phyloP scores from a whole-genome alignment of 2,113 vertebrate species.

The Xiphophorus maculatus region DNA sequence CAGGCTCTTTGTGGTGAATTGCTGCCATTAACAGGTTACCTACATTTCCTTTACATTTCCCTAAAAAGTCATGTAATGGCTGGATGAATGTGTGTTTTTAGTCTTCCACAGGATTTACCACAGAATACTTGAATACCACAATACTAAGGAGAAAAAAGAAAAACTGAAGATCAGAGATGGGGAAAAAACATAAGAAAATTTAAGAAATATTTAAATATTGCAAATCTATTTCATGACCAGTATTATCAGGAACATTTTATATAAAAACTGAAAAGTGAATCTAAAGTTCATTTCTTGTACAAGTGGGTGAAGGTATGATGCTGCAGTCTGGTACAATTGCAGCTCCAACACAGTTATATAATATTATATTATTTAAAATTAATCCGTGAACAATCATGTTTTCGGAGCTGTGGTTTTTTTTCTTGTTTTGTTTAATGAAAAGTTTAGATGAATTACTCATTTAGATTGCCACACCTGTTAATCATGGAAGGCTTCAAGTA shows the following conservation, averaged over 20 bases:
- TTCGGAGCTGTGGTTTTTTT: background rate
- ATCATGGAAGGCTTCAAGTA: no score
- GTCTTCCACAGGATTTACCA: background rate
- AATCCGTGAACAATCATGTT: background rate
- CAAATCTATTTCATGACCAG: no score
- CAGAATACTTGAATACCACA: background rate
- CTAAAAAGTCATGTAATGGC: slow-evolving; percentile 7
- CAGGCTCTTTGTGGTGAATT: slow-evolving; percentile 9
- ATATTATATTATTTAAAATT: background rate
- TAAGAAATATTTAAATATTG: no score
- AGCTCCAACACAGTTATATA: background rate
- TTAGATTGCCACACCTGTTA: no score
- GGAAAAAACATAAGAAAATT: no score
- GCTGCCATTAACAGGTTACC: slow-evolving; percentile 7
- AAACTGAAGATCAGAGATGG: slow-evolving; percentile 9
- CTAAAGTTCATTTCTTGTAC: background rate
- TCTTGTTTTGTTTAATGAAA: background rate
- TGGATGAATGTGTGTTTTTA: slow-evolving; percentile 8
- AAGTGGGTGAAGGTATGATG: background rate
- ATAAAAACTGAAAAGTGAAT: background rate
- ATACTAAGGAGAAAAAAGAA: background rate
- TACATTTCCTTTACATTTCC: slow-evolving; percentile 9
- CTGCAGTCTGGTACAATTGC: background rate
- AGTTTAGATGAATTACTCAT: background rate
- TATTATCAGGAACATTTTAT: no score